A percentile compares a stretch with the other conserved stretches of the same genome.
These are phyloP conservation scores for Petromus typicus DNA, from an alignment of 2,113 vertebrate species.

Conservation along the genomic window DNA sequence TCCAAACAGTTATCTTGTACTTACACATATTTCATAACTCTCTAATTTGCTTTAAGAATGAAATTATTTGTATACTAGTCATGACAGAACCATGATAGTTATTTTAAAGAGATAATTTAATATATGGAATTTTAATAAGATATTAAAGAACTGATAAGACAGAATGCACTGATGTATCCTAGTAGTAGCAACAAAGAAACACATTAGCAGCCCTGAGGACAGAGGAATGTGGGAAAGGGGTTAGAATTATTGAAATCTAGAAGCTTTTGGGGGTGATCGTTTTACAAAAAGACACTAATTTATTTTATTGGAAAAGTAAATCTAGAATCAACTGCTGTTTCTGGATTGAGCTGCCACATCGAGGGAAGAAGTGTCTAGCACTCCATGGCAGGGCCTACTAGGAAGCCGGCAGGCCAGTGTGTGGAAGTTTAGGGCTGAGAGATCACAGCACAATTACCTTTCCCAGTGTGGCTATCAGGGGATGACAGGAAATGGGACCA, in stretches of 20 bases:
- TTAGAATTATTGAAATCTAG: not conserved
- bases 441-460: not conserved
- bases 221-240: not conserved
- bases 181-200: not conserved
- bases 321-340: not conserved
- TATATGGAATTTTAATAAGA: not conserved
- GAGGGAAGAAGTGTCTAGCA: not conserved
- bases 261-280: not conserved
- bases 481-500: not conserved
- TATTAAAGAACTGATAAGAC: not conserved
- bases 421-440: not conserved
- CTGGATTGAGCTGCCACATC: too few relatives aligned
- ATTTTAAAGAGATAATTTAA: conserved; percentile 44
- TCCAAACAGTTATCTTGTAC: not conserved
- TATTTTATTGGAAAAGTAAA: not conserved
- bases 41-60: conserved; percentile 31
- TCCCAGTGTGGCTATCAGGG: not conserved
- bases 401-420: not conserved
- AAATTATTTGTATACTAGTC: not conserved
- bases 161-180: not conserved
- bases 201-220: not conserved
- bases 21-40: not conserved
- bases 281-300: not conserved
- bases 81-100: conserved; percentile 21
- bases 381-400: not conserved